phyloP scores from a whole-genome alignment of 2,888 invertebrate species.

The Platycheirus rosarum region DNA sequence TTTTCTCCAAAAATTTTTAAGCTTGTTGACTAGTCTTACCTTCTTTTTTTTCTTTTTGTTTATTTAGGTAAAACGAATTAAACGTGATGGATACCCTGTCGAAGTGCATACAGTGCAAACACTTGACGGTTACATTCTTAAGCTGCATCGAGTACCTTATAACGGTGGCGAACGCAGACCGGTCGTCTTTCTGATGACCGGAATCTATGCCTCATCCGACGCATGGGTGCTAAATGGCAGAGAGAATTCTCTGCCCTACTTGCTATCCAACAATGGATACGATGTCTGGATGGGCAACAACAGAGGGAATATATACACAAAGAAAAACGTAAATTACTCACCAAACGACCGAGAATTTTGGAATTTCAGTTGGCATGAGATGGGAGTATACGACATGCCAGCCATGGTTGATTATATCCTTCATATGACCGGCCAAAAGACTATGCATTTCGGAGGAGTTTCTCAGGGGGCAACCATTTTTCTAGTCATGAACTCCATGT shows the following conservation, averaged over 20 bases:
- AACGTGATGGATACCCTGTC: slow-evolving; percentile 80
- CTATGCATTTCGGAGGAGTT: slow-evolving; percentile 80
- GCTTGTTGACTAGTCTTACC: background rate
- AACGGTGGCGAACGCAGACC: slow-evolving; percentile 77
- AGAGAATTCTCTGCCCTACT: slow-evolving; percentile 80
- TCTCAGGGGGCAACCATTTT: slow-evolving; percentile 81
- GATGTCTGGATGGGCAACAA: slow-evolving; percentile 82
- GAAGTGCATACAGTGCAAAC: slow-evolving; percentile 85
- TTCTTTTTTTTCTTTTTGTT: background rate
- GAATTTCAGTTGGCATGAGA: slow-evolving; percentile 82
- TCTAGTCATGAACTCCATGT: slow-evolving; percentile 80
- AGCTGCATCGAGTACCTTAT: slow-evolving; percentile 80
- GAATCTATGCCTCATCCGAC: slow-evolving; percentile 80
- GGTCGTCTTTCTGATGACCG: slow-evolving; percentile 80
- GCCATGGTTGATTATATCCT: slow-evolving; percentile 81
- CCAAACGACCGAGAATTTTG: slow-evolving; percentile 77
- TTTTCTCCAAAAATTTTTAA: background rate
- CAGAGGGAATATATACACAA: slow-evolving; percentile 80
- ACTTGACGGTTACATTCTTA: slow-evolving; percentile 80
- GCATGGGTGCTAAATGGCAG: slow-evolving; percentile 81
- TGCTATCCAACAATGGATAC: slow-evolving; percentile 80
- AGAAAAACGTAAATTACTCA: slow-evolving; percentile 78
- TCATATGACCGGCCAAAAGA: slow-evolving; percentile 76
- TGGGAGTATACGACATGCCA: slow-evolving; percentile 81
- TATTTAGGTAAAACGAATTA: slow-evolving; percentile 80